These are phyloP conservation scores for Lithobates pipiens DNA, from an alignment of 2,797 vertebrate species.

Conservation along the genomic window DNA sequence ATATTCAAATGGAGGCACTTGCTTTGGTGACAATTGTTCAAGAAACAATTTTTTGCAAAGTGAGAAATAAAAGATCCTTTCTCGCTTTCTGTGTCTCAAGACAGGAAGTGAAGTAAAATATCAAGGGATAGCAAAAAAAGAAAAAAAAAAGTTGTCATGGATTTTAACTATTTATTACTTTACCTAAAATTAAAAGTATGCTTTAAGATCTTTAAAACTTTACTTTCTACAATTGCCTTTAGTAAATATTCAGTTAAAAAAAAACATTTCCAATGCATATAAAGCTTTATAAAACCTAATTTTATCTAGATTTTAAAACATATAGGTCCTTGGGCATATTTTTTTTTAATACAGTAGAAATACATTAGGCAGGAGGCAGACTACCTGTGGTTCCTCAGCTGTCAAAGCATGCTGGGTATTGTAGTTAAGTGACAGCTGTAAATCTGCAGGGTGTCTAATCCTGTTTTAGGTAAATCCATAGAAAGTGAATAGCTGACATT, in stretches of 20 bases:
- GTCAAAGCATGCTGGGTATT: neutral
- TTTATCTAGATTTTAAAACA: neutral
- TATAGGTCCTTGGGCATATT: neutral
- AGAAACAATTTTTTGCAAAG: too few relatives aligned
- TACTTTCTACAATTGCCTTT: neutral
- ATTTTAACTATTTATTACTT: too few relatives aligned
- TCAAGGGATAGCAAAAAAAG: too few relatives aligned
- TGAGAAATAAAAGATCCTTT: too few relatives aligned
- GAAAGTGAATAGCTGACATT: neutral
- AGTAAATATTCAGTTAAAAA: neutral
- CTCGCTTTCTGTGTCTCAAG: too few relatives aligned
- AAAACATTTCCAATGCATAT: neutral
- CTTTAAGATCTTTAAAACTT: neutral
- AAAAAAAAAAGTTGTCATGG: too few relatives aligned
- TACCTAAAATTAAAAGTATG: too few relatives aligned
- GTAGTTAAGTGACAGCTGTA: slow-evolving; percentile 14
- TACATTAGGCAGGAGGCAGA: neutral
- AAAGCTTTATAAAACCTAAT: neutral
- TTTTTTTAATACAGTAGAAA: neutral
- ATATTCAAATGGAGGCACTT: too few relatives aligned
- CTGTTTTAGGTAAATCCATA: neutral
- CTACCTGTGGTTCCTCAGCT: neutral
- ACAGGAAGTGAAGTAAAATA: too few relatives aligned
- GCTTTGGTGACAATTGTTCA: too few relatives aligned
- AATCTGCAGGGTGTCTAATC: neutral